Base-by-base conservation (phyloP, 2,888 invertebrate species). In the Dilophus febrilis region DNA sequence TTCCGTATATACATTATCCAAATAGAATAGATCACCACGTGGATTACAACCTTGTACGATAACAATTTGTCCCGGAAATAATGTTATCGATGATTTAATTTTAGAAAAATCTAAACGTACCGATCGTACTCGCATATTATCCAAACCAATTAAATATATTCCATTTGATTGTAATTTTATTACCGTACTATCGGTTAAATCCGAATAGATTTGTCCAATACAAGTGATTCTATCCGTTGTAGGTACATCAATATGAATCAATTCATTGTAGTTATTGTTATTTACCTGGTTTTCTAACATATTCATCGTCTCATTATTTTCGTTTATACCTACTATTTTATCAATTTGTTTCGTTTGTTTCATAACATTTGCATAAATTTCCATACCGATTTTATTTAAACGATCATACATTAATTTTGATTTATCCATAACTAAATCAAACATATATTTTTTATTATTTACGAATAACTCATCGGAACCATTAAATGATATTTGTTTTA, bases 161-260 rank as follows among this genome's bases (percentile, higher is more conserved):
- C 81, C 78, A 46, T 74, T 71, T 2, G 71, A 60, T 57, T 84
- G 81, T 19, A 86, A 64, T 44, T 76, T 72, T 1, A 77, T 77
- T 46, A 77, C 72, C 1, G 75, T 74, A 8, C 5, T 22, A 6
- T 22, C 22, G 8, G 8, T 22, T 22, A 22, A 22, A 49, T 86
- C 84, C 49, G 80, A 80, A 47, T 75, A 72, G 46, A 90, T 70
- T 37, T 82, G 71, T 12, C 91, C 91, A 40, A 74, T 73, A 8
- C 56, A 56, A 46, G 57, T 56, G 2, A 59, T 50, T n/a, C 48
- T 42, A 38, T 56, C 53, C 43, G 56, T 51, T 18, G 54, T 53
- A 29, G 54, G 50, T 4, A 53, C 50, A 42, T 59, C 57, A 43
- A 55, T 55, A 36, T 58, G 55, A 40, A 53, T 51, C 44, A 59